Percentiles rank a stretch among this genome's conserved stretches.
These are phyloP conservation scores for Hoplodrina blanda DNA, from an alignment of 2,888 invertebrate genomes.

Conservation along the genomic window DNA sequence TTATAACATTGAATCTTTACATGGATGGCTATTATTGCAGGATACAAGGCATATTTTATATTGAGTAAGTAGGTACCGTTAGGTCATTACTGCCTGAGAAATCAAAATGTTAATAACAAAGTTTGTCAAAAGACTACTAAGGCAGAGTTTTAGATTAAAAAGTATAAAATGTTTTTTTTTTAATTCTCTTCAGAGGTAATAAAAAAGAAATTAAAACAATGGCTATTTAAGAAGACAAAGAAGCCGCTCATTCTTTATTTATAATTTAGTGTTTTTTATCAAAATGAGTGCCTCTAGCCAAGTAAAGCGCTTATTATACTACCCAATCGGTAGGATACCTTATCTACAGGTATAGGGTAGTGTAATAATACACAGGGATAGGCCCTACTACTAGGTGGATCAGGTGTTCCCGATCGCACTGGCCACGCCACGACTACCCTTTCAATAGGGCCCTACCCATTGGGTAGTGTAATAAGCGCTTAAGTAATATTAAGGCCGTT, in stretches of 20 bases:
- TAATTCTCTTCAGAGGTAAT: not conserved
- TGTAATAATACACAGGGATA: no score
- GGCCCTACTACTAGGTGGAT: no score
- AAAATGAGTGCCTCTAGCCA: conserved; percentile 16
- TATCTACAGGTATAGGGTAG: no score
- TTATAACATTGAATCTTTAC: conserved; percentile 1
- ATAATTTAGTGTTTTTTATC: conserved; percentile 4
- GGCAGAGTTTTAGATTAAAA: conserved; percentile 25
- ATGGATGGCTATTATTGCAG: not conserved
- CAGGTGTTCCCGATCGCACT: no score
- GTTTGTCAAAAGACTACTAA: conserved; percentile 14
- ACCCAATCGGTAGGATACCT: no score
- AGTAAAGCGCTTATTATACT: not conserved
- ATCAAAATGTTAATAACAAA: conserved; percentile 8
- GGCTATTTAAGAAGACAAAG: conserved; percentile 21
- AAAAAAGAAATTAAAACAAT: conserved; percentile 14
- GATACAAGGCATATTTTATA: conserved; percentile 3
- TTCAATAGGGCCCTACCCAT: no score
- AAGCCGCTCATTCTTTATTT: not conserved
- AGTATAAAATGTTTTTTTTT: conserved; percentile 1
- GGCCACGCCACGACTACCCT: no score
- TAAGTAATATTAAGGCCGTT: not conserved
- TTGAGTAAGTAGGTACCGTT: not conserved
- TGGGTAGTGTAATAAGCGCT: no score
- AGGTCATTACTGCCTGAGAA: not conserved